phyloP scores from a whole-genome alignment of 2,888 invertebrate genomes.

The Nematopogon swammerdamellus region DNA sequence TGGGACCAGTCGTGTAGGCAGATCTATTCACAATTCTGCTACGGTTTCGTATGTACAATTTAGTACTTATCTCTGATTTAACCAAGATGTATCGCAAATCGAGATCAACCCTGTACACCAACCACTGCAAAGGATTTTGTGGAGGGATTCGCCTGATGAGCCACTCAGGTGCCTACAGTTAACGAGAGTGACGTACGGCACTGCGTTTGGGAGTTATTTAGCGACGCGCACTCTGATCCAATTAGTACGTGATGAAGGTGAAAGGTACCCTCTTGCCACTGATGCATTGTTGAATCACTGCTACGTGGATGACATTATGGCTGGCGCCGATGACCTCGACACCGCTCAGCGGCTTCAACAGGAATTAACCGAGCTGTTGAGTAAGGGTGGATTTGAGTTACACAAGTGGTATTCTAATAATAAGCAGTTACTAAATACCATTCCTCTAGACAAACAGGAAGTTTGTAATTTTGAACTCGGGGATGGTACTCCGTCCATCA shows the following conservation, averaged over 20 bases:
- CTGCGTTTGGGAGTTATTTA: constrained; percentile 10
- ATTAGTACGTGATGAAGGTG: constrained; percentile 10
- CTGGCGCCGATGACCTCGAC: constrained; percentile 9
- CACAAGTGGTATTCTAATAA: constrained; percentile 7
- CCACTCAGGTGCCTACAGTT: constrained; percentile 9
- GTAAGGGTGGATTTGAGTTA: constrained; percentile 12
- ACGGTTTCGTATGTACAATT: constrained; percentile 10
- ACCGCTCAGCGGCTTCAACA: constrained; percentile 4
- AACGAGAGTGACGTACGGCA: constrained; percentile 10
- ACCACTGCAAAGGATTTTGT: constrained; percentile 13
- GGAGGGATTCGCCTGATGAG: constrained; percentile 9
- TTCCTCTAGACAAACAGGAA: neutral
- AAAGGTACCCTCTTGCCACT: constrained; percentile 6
- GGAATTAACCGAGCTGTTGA: constrained; percentile 9
- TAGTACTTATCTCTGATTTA: constrained; percentile 13
- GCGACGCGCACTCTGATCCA: constrained; percentile 12
- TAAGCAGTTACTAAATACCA: neutral
- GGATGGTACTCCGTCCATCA: constrained; percentile 7
- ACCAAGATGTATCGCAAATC: constrained; percentile 15
- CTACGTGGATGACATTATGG: constrained; percentile 14
- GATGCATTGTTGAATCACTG: constrained; percentile 8
- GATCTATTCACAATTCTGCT: constrained; percentile 13
- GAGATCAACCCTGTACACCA: constrained; percentile 9
- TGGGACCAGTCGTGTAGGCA: constrained; percentile 15
- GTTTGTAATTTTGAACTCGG: constrained; percentile 5